Base-by-base conservation (phyloP, 1,140 invertebrate species). In the Lasioglossum albipes region DNA sequence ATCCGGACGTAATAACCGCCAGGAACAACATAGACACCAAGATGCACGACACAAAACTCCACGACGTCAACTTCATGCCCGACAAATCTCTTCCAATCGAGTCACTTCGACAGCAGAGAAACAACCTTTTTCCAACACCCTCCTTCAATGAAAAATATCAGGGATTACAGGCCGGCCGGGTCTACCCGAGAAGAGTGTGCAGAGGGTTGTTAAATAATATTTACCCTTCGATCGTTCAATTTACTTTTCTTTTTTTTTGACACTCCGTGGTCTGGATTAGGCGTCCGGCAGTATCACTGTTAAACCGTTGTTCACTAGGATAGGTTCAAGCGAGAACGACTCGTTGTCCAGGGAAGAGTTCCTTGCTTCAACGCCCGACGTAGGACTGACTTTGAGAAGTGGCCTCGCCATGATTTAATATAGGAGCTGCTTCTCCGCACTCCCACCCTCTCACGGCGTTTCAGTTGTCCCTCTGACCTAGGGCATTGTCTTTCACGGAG, bases 321-420 rank as follows among this genome's bases (percentile, higher is more conserved):
- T 2, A 59, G 20, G 57, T 59, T 20, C 18, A n/a, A 59, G 52
- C 16, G 20, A 57, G n/a, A 59, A 59, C 7, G n/a, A n/a, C 57
- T n/a, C 57, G 57, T n/a, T 20, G 57, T 20, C 57, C 57, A n/a
- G 31, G 31, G 67, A 59, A 67, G 49, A 62, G 71, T 68, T 81
- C 75, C 71, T 79, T 61, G 81, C 84, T 76, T 77, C 87, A 87
- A 86, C 88, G 89, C 82, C 90, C 85, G 87, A 86, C 87, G 86
- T 81, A 87, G 87, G 84, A 93, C 92, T 93, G 92, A 87, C 84
- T 92, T 92, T 89, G 79, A 81, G 77, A 84, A 90, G 85, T 85
- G 84, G 85, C 88, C 87, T 87, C 87, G 89, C 85, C 89, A 93
- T 93, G 87, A 91, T 92, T 92, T 93, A 92, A 93, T 93, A 92